Base-by-base conservation (phyloP, 2,888 invertebrate genomes). In the Ochlodes sylvanus region DNA sequence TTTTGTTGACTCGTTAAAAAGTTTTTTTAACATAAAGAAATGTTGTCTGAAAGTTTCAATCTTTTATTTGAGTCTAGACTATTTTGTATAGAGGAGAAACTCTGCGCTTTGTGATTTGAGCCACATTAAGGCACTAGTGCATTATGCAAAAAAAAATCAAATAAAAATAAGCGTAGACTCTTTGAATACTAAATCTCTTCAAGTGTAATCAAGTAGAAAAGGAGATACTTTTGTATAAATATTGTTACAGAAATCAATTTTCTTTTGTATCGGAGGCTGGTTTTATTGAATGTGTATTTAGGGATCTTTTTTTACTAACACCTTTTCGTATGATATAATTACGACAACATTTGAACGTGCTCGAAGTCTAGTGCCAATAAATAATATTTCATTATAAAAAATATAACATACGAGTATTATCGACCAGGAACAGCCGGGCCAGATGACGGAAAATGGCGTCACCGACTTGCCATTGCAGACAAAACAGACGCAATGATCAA, bases 1-100 rank as follows among this genome's bases (percentile, higher is more conserved):
- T 73, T 73, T 75, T 71, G 72, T 73, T 72, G 72, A 74, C 74
- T 77, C 73, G 70, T 77, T 75, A 74, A 73, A 73, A 72, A 64
- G 68, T 71, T 70, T 74, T 74, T 73, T 63, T 69, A 70, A 69
- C 50, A 71, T 47, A 71, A 70, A 55, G 32, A 71, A 72, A 71
- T 75, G 72, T 71, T 73, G 68, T 69, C 72, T 63, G 74, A 75
- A 75, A 75, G 72, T 70, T 63, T 63, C 61, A 65, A 68, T 71
- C 70, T 73, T 72, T 73, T 72, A 69, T 73, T 56, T 66, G 66
- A 71, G 71, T 72, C 74, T 75, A 76, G 74, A 71, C 72, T 70
- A 70, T 68, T 73, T 47, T 71, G 61, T 69, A 72, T 69, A 61
- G 69, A 74, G 15, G 62, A 42, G 52, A 62, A 62, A 62, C 52